phyloP scores from a whole-genome alignment of 2,797 vertebrate species.

The Poeciliopsis turneri region DNA sequence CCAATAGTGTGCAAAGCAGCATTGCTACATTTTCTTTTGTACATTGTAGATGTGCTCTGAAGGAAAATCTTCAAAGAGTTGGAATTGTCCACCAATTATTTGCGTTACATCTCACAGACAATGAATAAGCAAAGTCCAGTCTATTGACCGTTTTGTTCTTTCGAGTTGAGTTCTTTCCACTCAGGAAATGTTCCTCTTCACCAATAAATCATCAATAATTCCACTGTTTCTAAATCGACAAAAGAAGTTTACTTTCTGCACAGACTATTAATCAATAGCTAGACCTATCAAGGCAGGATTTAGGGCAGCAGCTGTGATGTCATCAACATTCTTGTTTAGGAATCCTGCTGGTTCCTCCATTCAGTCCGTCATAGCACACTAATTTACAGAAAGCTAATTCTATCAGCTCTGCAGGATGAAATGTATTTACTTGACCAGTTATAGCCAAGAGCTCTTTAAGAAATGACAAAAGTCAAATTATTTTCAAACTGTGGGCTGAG shows the following conservation, averaged over 20 bases:
- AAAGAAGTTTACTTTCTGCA: not conserved
- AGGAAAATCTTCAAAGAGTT: not conserved
- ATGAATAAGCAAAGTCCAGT: not conserved
- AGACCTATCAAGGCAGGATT: not conserved
- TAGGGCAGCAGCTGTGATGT: not conserved
- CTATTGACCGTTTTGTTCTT: not conserved
- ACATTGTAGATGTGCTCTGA: not conserved
- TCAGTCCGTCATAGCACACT: not conserved
- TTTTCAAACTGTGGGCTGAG: conserved; percentile 14
- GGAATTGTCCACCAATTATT: not conserved
- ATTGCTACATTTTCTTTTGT: no score
- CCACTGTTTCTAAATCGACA: not conserved
- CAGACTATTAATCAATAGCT: not conserved
- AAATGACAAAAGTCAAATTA: not conserved
- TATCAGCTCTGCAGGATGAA: not conserved
- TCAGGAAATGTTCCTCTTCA: not conserved
- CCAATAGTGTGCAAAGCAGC: no score
- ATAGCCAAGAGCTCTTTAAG: not conserved
- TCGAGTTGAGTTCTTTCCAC: not conserved
- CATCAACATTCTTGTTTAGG: not conserved
- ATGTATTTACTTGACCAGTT: not conserved
- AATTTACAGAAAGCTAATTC: not conserved
- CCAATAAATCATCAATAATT: not conserved
- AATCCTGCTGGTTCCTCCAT: not conserved
- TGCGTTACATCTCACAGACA: not conserved